Evolutionary conservation across 2,797 vertebrate species (phyloP), one percentile per base, ranked within the genome.

Genomic region (Sebastes goodei): DNA sequence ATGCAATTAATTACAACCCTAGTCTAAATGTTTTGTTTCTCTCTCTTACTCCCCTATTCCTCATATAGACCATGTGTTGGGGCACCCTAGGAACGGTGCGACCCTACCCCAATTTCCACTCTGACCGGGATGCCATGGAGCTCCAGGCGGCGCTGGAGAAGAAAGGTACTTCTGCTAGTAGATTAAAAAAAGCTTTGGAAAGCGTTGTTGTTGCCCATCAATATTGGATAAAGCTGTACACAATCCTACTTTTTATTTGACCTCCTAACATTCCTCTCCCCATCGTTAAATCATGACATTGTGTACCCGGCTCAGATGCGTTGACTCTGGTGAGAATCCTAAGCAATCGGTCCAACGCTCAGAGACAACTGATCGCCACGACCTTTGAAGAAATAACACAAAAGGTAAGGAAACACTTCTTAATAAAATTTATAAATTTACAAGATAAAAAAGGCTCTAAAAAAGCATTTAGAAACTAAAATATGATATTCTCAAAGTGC

Each of bases 41-140:
- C 42, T 56, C 9, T 30, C 33, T 65, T 23, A 1, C 10, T 4
- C 2, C 4, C n/a, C 49, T 55, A 35, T n/a, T 38, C 15, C 2
- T 56, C 10, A 1, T 17, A 17, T 23, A 95, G 92, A 66, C 90
- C 0, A 95, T 96, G 95, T 89, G 69, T 17, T 95, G 94, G 95
- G 94, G 94, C 1, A 94, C 93, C 7, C 90, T 95, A 2, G 95
- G 95, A 23, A 94, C 95, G 0, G 60, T 95, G 15, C 89, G 94
- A 1, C 93, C 95, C 5, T 94, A 88, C 71, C 62, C 91, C 62
- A 93, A 86, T 68, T 96, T 96, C 83, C 73, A 89, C 11, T 82
- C 93, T 0, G 91, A 94, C 29, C 70, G 8, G 33, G 95, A 96
- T 2, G 83, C 61, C 1, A 0, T 3, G 3, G 84, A 86, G 33